Evolutionary conservation across 2,113 vertebrate genomes (phyloP).

Genomic region (Anolis carolinensis): DNA sequence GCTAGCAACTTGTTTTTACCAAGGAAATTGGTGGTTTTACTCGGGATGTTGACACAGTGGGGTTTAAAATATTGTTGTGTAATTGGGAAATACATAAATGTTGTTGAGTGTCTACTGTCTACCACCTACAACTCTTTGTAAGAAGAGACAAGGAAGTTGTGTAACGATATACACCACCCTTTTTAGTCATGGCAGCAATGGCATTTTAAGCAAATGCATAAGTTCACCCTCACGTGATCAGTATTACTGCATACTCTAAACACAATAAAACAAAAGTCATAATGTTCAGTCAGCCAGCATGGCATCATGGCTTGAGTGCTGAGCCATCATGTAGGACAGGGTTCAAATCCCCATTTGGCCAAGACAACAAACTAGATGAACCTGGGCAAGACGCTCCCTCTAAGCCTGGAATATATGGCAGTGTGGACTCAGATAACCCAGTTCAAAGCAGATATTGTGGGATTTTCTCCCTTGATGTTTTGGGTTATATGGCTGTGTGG

Average conservation of each 20-base stretch:
- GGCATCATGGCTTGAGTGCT: no score
- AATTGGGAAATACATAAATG: background rate
- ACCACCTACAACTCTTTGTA: background rate
- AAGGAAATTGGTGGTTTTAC: background rate
- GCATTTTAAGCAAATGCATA: background rate
- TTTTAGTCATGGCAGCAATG: background rate
- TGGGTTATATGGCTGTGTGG: no score
- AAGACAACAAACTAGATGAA: no score
- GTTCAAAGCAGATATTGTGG: no score
- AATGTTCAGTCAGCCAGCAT: background rate
- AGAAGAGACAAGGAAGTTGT: background rate
- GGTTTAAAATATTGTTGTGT: background rate
- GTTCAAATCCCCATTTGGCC: background rate
- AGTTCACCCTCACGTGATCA: background rate
- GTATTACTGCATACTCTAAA: background rate
- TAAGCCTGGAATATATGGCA: no score
- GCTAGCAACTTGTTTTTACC: background rate
- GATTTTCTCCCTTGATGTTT: no score
- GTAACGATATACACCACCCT: background rate
- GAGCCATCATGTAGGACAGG: background rate
- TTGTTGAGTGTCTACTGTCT: no score
- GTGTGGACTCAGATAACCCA: no score
- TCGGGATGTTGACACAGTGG: background rate
- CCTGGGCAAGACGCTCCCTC: no score
- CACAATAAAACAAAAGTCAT: background rate